phyloP scores from a whole-genome alignment of 2,797 vertebrate species.

The Numenius phaeopus region DNA sequence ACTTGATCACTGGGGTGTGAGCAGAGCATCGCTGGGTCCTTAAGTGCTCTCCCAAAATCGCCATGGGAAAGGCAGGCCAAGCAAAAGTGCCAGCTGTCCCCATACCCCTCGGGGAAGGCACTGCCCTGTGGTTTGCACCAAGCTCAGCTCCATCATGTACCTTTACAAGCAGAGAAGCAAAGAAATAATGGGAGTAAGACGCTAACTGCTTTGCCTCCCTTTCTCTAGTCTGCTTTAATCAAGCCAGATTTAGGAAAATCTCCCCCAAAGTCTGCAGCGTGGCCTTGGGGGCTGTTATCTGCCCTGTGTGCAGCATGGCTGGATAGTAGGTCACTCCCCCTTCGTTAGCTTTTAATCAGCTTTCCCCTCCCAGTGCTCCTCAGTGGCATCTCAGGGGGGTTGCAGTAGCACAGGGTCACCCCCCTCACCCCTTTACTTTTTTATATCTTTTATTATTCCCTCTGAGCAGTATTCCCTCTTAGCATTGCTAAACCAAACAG shows the following conservation, averaged over 20 bases:
- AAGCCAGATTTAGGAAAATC: background rate
- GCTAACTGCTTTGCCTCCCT: background rate
- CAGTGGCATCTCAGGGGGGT: accelerated
- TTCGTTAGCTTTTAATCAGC: background rate
- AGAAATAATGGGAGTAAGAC: background rate
- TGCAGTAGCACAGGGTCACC: background rate
- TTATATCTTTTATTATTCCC: background rate
- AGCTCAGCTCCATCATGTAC: background rate
- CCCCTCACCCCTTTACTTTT: background rate
- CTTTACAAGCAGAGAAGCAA: background rate
- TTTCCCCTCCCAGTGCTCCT: background rate
- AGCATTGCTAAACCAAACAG: background rate
- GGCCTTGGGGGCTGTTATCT: background rate
- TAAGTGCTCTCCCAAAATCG: background rate
- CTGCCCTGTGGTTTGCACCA: background rate
- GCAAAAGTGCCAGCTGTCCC: background rate
- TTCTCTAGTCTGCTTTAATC: background rate
- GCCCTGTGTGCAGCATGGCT: accelerated
- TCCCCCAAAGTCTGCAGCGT: accelerated
- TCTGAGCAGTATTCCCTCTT: background rate
- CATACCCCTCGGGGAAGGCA: accelerated
- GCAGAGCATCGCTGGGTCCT: background rate
- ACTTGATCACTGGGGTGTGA: accelerated
- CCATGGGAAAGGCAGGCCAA: background rate
- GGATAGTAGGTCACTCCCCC: accelerated